phyloP scores from a whole-genome alignment of 2,797 vertebrate species.

The Alectoris magna region DNA sequence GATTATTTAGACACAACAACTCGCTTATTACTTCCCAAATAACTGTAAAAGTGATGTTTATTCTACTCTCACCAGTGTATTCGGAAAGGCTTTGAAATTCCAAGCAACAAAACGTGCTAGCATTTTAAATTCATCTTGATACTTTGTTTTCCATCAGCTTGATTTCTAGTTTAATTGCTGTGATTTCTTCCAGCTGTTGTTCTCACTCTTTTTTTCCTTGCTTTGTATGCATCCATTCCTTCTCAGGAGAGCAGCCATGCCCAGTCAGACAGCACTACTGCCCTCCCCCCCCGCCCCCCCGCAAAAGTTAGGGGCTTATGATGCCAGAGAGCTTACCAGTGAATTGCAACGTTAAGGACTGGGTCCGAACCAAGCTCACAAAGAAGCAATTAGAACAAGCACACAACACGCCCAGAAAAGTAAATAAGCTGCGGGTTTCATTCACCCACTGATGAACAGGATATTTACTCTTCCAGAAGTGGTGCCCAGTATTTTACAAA shows the following conservation, averaged over 20 bases:
- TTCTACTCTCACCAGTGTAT: neutral
- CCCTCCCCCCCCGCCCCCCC: no score
- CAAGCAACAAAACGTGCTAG: neutral
- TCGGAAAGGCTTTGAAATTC: constrained; percentile 13
- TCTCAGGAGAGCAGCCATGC: fast-evolving
- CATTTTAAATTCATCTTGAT: neutral
- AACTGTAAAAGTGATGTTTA: constrained; percentile 7
- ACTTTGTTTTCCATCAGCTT: neutral
- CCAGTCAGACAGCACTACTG: neutral
- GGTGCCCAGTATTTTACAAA: neutral
- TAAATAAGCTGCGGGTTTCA: neutral
- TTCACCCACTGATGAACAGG: neutral
- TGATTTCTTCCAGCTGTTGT: neutral
- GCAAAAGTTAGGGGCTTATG: neutral
- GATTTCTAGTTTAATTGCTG: constrained; percentile 1
- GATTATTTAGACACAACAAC: constrained; percentile 16
- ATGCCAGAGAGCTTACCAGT: neutral
- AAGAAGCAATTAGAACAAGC: neutral
- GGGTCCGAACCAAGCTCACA: neutral
- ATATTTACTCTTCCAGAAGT: neutral
- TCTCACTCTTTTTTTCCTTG: neutral
- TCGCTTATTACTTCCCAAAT: constrained; percentile 30
- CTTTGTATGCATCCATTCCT: neutral
- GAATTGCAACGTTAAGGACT: neutral
- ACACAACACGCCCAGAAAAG: neutral